A percentile compares a stretch with the other conserved stretches of the same genome.
Evolutionary conservation across 2,888 invertebrate genomes (phyloP).

Genomic region (Stenodema calcarata): DNA sequence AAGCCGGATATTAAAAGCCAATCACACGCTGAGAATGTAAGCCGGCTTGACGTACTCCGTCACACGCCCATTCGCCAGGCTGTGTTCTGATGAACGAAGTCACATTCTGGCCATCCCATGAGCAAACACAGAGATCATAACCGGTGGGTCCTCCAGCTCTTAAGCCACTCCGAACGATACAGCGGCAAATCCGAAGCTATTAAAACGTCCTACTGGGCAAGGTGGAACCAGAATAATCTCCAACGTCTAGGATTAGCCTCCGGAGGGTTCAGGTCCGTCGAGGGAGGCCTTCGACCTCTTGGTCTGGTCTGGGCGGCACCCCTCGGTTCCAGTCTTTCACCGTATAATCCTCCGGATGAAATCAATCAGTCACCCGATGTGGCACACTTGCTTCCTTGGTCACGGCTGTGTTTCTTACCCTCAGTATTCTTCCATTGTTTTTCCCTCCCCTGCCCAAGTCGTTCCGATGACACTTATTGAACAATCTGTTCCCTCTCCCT

Average conservation of each 20-base stretch:
- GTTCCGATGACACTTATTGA: conserved; percentile 45
- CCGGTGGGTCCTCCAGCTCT: not conserved
- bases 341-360: conserved; percentile 40
- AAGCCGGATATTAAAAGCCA: not conserved
- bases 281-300: not conserved
- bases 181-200: conserved; percentile 1
- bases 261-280: not conserved
- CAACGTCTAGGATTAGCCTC: not conserved
- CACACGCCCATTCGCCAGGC: not conserved
- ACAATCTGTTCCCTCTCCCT: conserved; percentile 39
- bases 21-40: not conserved
- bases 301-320: not conserved
- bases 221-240: not conserved
- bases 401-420: conserved; percentile 22
- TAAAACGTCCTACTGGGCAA: conserved; percentile 27
- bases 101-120: not conserved
- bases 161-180: not conserved
- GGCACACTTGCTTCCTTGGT: conserved; percentile 36
- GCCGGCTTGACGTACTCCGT: not conserved
- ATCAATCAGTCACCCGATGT: conserved; percentile 46
- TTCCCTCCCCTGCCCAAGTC: conserved; percentile 11
- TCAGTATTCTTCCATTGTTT: conserved; percentile 15
- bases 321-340: not conserved
- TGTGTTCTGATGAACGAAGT: not conserved
- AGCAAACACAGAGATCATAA: conserved; percentile 2